Base-by-base conservation (phyloP, 2,888 invertebrate genomes). In the Lacanobia wlatinum region DNA sequence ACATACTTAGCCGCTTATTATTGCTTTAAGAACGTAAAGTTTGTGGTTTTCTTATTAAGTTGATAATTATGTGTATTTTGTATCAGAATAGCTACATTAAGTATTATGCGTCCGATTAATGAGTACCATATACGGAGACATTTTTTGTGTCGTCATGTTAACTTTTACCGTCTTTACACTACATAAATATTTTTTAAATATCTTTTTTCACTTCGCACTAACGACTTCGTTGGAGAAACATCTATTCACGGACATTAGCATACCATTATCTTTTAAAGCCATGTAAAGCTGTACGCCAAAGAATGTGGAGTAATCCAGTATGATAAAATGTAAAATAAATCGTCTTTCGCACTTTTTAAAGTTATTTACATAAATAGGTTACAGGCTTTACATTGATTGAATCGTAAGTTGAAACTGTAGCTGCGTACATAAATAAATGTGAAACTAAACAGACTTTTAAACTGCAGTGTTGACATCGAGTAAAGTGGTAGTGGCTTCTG, bases 241-340 rank as follows among this genome's bases (percentile, higher is more conserved):
- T 89, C 89, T 89, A 89, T 91, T 89, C 88, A 82, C 72, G 80
- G 79, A 83, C 90, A 91, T 94, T 93, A 92, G 87, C 92, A 92
- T 93, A 90, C 86, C 88, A 93, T 93, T 93, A 92, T 89, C 88
- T 90, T 88, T 88, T 89, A 91, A 90, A 91, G 88, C 85, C 90
- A 76, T 92, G 90, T 92, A 89, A 89, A 90, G 86, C 81, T 84
- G 84, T 87, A 90, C 88, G 88, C 87, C 73, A 80, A 90, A 90
- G 91, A 92, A 92, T 91, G 90, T 90, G 78, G 87, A 84, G 88
- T 89, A 90, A 89, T 90, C 88, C 85, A 83, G 82, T 87, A 86
- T 87, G 87, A 88, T 90, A 88, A 90, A 89, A 90, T 87, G 88
- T 85, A 86, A 88, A 90, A 88, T 89, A 90, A 89, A 89, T 88